These are phyloP conservation scores for Coecobrya sp. DNA, from an alignment of 2,888 invertebrate genomes.

Conservation along the genomic window DNA sequence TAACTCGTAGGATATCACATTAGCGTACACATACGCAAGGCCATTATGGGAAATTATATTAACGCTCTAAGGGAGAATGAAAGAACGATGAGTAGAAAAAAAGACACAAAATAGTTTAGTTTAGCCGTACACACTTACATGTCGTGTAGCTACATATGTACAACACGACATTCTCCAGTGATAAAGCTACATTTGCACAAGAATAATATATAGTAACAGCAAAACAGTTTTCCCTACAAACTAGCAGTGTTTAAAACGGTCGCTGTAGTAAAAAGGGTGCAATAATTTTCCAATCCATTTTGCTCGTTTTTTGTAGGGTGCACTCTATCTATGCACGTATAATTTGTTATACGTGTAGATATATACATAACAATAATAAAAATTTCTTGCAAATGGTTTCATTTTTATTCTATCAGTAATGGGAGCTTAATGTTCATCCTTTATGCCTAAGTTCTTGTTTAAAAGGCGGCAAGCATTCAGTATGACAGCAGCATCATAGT, in stretches of 20 bases:
- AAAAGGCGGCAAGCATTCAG: constrained; percentile 16
- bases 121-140: background rate
- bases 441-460: constrained; percentile 57
- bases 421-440: constrained; percentile 83
- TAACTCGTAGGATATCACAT: constrained; percentile 52
- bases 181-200: background rate
- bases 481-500: constrained; percentile 18
- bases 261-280: constrained; percentile 70
- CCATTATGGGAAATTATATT: constrained; percentile 70
- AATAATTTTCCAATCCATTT: constrained; percentile 86
- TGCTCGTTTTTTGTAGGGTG: constrained; percentile 30
- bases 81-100: background rate
- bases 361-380: constrained; percentile 54
- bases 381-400: constrained; percentile 84
- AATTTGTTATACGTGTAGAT: constrained; percentile 16
- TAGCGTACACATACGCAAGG: constrained; percentile 55
- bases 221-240: background rate
- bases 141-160: background rate
- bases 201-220: background rate
- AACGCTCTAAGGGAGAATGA: constrained; percentile 25
- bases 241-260: constrained; percentile 55
- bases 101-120: background rate
- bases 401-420: constrained; percentile 84
- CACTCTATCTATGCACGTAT: background rate
- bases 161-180: background rate